These are phyloP conservation scores for Stenodema calcarata DNA, from an alignment of 2,888 invertebrate species.

Conservation along the genomic window DNA sequence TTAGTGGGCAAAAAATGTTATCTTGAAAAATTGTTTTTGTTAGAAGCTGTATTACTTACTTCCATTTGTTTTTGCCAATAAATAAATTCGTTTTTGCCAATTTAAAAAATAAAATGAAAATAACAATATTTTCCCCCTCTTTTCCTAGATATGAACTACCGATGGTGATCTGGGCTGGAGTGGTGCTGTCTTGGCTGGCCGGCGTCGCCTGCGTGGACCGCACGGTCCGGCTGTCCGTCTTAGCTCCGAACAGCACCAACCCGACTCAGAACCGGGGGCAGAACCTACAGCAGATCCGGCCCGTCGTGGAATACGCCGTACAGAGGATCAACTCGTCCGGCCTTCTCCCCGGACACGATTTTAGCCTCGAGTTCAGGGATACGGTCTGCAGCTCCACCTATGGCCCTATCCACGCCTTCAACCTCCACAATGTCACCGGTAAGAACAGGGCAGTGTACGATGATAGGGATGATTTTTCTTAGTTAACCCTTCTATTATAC, in stretches of 20 bases:
- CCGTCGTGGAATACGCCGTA: constrained; percentile 75
- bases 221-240: constrained; percentile 68
- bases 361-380: constrained; percentile 73
- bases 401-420: constrained; percentile 80
- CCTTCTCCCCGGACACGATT: constrained; percentile 72
- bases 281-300: constrained; percentile 71
- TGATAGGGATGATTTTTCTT: no score
- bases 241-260: constrained; percentile 68
- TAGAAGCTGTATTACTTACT: no score
- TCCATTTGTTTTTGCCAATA: no score
- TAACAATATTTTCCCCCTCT: no score
- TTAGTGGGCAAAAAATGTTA: no score
- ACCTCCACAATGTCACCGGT: constrained; percentile 67
- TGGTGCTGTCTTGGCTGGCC: constrained; percentile 43
- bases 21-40: no score
- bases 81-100: no score
- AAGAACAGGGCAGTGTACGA: constrained; percentile 59
- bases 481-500: no score
- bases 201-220: constrained; percentile 33
- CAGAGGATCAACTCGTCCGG: constrained; percentile 68
- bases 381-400: constrained; percentile 78
- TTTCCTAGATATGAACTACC: constrained; percentile 21
- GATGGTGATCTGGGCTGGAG: constrained; percentile 37
- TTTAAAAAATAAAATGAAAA: no score
- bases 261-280: constrained; percentile 65